Evolutionary conservation across 2,113 vertebrate genomes (phyloP).

Genomic region (Holacanthus passer): DNA sequence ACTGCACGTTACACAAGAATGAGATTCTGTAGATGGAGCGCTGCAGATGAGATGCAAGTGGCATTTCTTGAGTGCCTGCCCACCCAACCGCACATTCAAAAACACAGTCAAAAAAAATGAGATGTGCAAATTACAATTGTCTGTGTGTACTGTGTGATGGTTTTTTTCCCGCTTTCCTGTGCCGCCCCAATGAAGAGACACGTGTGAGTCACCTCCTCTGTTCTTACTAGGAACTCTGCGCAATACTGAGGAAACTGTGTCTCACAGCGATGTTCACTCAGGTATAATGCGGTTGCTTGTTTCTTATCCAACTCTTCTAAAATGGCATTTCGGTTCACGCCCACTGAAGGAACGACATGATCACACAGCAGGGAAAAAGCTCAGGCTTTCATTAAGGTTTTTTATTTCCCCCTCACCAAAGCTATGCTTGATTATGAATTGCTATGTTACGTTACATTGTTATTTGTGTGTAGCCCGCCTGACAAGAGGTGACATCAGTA

Average conservation of each 20-base stretch:
- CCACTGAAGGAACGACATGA: constrained; percentile 55
- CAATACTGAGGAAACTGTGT: constrained; percentile 50
- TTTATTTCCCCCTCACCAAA: not conserved
- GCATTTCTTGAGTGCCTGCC: constrained; percentile 12
- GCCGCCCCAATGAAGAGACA: constrained; percentile 22
- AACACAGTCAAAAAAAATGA: constrained; percentile 32
- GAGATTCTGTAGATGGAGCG: not conserved
- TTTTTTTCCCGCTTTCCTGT: constrained; percentile 36
- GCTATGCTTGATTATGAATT: not conserved
- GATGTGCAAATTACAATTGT: constrained; percentile 42
- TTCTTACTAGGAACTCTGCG: constrained; percentile 47
- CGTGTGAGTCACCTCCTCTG: constrained; percentile 60
- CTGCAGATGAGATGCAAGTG: not conserved
- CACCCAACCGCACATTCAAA: constrained; percentile 47
- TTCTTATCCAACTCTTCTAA: constrained; percentile 45
- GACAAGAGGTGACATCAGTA: not conserved
- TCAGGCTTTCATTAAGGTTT: not conserved
- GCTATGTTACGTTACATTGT: not conserved
- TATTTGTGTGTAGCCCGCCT: not conserved
- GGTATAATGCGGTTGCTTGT: constrained; percentile 33
- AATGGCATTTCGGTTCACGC: constrained; percentile 56
- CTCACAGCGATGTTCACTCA: constrained; percentile 36
- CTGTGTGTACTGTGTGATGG: not conserved
- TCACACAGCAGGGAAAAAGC: constrained; percentile 29
- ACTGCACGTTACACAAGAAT: constrained; percentile 1